A percentile compares a stretch with the other conserved stretches of the same genome.
These are phyloP conservation scores for Gymnocephalus cernua DNA, from an alignment of 2,113 vertebrate species.

Conservation along the genomic window DNA sequence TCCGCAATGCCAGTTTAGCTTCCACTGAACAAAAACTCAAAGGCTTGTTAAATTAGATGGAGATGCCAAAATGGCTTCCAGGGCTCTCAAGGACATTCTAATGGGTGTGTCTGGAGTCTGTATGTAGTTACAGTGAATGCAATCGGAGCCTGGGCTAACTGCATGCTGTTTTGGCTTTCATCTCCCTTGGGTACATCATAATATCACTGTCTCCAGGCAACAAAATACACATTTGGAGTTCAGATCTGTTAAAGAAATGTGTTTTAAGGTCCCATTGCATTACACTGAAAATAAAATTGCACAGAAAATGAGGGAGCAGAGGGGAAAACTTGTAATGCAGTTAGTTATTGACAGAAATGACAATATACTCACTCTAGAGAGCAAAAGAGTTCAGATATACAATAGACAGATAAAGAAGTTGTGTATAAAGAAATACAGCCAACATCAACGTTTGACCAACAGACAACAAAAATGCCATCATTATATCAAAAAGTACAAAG, in stretches of 20 bases:
- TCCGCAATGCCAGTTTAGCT: slow-evolving; percentile 21
- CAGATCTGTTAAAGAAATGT: slow-evolving; percentile 1
- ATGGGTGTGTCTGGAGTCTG: slow-evolving; percentile 4
- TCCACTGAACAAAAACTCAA: not conserved
- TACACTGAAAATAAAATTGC: not conserved
- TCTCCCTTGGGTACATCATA: slow-evolving; percentile 5
- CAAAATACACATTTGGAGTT: slow-evolving; percentile 12
- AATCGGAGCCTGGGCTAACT: slow-evolving; percentile 26
- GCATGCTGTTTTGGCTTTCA: slow-evolving; percentile 36
- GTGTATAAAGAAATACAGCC: not conserved
- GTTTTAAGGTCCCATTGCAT: not conserved
- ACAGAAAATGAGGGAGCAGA: not conserved
- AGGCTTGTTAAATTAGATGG: slow-evolving; percentile 2
- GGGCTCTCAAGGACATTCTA: slow-evolving; percentile 3
- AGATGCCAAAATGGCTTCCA: slow-evolving; percentile 11
- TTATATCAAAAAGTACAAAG: not conserved
- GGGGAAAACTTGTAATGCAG: not conserved
- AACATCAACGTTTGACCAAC: not conserved
- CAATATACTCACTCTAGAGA: not conserved
- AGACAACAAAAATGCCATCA: not conserved
- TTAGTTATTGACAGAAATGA: not conserved
- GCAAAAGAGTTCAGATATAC: not conserved
- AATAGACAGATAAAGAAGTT: not conserved
- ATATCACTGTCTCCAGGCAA: slow-evolving; percentile 40
- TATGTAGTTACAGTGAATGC: slow-evolving; percentile 10